These are phyloP conservation scores for Suncus etruscus DNA, from an alignment of 2,113 vertebrate species.

Conservation along the genomic window DNA sequence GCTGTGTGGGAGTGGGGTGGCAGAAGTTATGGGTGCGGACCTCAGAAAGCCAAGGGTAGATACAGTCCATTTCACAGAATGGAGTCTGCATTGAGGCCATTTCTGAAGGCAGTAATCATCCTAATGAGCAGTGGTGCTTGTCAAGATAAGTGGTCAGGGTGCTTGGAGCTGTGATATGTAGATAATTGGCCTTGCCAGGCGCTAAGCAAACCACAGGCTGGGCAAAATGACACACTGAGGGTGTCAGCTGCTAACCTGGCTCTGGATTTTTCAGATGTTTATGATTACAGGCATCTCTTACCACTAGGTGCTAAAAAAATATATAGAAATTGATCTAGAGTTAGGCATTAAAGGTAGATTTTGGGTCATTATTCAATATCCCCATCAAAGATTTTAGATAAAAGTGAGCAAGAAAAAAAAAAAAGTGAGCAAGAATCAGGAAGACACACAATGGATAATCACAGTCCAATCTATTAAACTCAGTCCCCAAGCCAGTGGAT, in stretches of 20 bases:
- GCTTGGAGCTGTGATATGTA: slow-evolving; percentile 64
- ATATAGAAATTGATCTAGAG: too few relatives aligned
- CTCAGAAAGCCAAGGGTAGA: background rate
- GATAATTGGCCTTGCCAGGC: slow-evolving; percentile 82
- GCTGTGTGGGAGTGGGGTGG: background rate
- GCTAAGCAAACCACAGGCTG: slow-evolving; percentile 54
- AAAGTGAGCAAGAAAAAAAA: background rate
- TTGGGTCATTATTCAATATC: background rate
- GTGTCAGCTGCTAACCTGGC: background rate
- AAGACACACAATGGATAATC: background rate
- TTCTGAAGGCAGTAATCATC: slow-evolving; percentile 49
- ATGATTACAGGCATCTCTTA: slow-evolving; percentile 55
- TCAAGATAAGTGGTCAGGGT: slow-evolving; percentile 34
- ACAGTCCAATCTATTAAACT: background rate
- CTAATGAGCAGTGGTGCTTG: slow-evolving; percentile 3
- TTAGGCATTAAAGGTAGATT: background rate
- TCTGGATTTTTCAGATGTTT: slow-evolving; percentile 48
- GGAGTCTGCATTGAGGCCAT: background rate
- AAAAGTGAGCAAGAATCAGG: background rate
- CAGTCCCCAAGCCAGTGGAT: background rate
- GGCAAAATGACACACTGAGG: slow-evolving; percentile 74
- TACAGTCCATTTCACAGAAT: background rate
- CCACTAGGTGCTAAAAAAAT: background rate
- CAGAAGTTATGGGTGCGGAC: background rate
- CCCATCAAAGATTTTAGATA: background rate